Base-by-base conservation (phyloP, 2,113 vertebrate genomes). In the Mustela lutreola region DNA sequence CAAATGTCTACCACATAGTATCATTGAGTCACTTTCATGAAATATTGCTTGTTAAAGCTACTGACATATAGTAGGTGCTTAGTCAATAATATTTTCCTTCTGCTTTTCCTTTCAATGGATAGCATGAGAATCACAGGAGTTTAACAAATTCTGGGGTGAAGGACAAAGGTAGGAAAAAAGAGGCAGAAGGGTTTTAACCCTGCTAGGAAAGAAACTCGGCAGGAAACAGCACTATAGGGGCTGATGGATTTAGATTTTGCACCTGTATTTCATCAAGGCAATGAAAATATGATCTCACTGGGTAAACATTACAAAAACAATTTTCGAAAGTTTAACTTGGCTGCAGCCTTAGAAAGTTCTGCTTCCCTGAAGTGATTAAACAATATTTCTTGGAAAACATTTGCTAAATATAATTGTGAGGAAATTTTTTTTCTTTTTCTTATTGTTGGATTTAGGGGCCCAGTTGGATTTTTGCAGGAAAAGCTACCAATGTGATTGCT, bases 251-350 rank as follows among this genome's bases (percentile, higher is more conserved):
- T 98, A 97, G 95, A 94, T 95, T 98, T 98, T 97, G 96, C 98
- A 99, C 98, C 98, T 99, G 98, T 98, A 98, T 98, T 98, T 98
- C 98, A 98, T 98, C 98, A 98, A 97, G 86, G 95, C 71, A 97
- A 97, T 98, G 98, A 99, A 98, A 98, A 96, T 86, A 98, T 99
- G 98, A 99, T 98, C 97, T 99, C 98, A 99, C 97, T 98, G 98
- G 95, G 96, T 98, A 98, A 99, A 99, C 98, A 98, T 98, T 98
- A 97, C 96, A 97, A 98, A 98, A 98, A 98, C 98, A 98, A 98
- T 98, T 98, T 98, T 98, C 98, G 98, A 89, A 99, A 98, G 97
- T 98, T 98, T 99, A 97, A 93, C 97, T 99, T 99, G 98, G 98
- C 98, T 98, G 63, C 84, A 92, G 84, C 58, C 63, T 97, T 97